Evolutionary conservation across 1,140 invertebrate species (phyloP).

Genomic region (Drosophila melanica): DNA sequence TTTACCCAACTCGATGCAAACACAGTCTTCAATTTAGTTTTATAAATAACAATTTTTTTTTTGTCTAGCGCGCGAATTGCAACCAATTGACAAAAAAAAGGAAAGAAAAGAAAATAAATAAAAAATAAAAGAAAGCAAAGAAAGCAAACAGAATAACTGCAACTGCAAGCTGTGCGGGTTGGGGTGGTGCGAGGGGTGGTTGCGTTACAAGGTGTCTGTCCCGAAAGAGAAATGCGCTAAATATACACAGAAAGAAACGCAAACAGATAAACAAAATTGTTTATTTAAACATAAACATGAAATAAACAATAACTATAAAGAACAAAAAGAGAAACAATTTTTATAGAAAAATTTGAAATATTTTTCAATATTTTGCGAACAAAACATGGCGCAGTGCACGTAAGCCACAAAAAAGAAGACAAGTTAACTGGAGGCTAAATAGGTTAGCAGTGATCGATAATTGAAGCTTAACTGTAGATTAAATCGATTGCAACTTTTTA

Average conservation of each 20-base stretch:
- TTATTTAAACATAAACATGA: slow-evolving; percentile 46
- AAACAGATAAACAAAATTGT: slow-evolving; percentile 34
- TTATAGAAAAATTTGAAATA: slow-evolving; percentile 14
- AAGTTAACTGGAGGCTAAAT: too few relatives aligned
- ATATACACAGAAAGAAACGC: slow-evolving; percentile 1
- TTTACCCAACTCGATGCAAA: not conserved
- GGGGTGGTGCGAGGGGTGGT: not conserved
- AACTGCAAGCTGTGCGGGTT: not conserved
- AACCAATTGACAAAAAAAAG: slow-evolving; percentile 57
- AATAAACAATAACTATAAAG: slow-evolving; percentile 26
- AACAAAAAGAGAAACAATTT: slow-evolving; percentile 5
- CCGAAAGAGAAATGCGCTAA: slow-evolving; percentile 12
- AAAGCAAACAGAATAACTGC: not conserved
- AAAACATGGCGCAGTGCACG: slow-evolving; percentile 23
- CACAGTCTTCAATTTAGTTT: slow-evolving; percentile 60
- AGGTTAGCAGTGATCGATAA: too few relatives aligned
- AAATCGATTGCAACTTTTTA: too few relatives aligned
- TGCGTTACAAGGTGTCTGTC: slow-evolving; percentile 13
- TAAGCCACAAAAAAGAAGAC: slow-evolving; percentile 9
- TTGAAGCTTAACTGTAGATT: too few relatives aligned
- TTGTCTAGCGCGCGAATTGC: slow-evolving; percentile 65
- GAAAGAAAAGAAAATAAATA: too few relatives aligned
- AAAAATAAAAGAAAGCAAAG: too few relatives aligned
- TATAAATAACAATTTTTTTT: slow-evolving; percentile 65
- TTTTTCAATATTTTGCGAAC: slow-evolving; percentile 4